Conservation (phyloP, 2,888 invertebrate species). For the Thera obeliscata region DNA sequence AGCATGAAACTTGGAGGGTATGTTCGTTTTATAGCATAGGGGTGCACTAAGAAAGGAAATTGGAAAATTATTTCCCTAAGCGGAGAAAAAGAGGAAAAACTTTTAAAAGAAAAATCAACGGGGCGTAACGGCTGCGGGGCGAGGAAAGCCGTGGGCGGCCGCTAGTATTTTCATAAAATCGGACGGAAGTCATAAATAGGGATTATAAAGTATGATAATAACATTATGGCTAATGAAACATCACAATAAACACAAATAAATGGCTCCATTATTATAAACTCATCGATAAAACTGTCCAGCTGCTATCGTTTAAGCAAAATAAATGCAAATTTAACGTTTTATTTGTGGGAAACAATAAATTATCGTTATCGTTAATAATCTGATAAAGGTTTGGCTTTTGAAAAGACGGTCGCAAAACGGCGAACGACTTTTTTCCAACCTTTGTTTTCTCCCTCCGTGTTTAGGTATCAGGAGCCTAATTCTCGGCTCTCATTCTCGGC, state of each 20-base stretch:
- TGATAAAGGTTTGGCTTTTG: slow-evolving; percentile 6
- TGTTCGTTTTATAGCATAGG: no score
- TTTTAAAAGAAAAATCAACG: no score
- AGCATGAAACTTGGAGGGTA: no score
- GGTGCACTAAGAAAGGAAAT: no score
- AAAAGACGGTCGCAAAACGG: neutral
- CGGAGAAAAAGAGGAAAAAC: no score
- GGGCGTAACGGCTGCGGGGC: no score
- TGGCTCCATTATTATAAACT: slow-evolving; percentile 45
- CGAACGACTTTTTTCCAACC: neutral
- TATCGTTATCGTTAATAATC: slow-evolving; percentile 18
- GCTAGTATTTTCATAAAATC: neutral
- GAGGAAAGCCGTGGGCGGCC: no score
- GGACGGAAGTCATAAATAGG: neutral
- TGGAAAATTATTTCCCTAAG: no score
- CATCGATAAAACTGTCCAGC: slow-evolving; percentile 23
- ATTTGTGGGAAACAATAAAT: slow-evolving; percentile 17
- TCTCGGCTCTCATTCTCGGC: no score
- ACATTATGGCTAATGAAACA: slow-evolving; percentile 3
- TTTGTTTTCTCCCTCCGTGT: neutral
- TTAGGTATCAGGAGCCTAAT: no score
- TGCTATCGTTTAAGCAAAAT: slow-evolving; percentile 24
- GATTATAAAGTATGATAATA: neutral
- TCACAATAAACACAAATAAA: slow-evolving; percentile 33
- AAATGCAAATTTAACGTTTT: slow-evolving; percentile 17